These are phyloP conservation scores for Silurus aristotelis DNA, from an alignment of 2,797 vertebrate species.

Conservation along the genomic window DNA sequence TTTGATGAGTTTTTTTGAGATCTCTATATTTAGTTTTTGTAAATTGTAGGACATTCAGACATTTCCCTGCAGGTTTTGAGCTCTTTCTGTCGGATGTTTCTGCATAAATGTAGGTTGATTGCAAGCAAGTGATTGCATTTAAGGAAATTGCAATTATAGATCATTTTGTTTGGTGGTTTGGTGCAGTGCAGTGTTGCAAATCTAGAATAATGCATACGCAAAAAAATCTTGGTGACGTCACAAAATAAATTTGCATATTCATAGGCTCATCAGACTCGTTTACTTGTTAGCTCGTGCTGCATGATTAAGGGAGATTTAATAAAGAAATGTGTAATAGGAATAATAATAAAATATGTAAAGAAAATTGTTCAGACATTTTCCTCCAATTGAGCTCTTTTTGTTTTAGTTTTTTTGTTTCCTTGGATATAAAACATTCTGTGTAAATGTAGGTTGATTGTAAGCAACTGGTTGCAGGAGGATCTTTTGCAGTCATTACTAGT, in stretches of 20 bases:
- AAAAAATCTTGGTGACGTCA: not conserved
- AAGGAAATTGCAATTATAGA: constrained; percentile 34
- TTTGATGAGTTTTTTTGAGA: not conserved
- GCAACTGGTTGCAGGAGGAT: not conserved
- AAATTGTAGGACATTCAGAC: not conserved
- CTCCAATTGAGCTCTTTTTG: not conserved
- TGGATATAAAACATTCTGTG: not conserved
- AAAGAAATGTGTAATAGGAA: no score
- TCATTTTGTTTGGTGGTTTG: not conserved
- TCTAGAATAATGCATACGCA: no score
- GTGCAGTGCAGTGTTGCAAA: not conserved
- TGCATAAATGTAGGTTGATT: not conserved
- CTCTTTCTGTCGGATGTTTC: not conserved
- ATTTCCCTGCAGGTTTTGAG: not conserved
- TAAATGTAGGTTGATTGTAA: not conserved
- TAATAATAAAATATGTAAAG: no score
- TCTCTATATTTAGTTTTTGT: no score
- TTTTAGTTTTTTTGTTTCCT: not conserved
- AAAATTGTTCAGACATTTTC: not conserved
- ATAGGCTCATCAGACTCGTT: no score
- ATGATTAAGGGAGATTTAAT: no score
- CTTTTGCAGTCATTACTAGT: constrained; percentile 32
- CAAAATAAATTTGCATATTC: not conserved
- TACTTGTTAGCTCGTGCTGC: no score
- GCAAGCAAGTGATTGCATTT: not conserved